Conservation (phyloP, 2,113 vertebrate species). For the Dendrocopos noguchii region DNA sequence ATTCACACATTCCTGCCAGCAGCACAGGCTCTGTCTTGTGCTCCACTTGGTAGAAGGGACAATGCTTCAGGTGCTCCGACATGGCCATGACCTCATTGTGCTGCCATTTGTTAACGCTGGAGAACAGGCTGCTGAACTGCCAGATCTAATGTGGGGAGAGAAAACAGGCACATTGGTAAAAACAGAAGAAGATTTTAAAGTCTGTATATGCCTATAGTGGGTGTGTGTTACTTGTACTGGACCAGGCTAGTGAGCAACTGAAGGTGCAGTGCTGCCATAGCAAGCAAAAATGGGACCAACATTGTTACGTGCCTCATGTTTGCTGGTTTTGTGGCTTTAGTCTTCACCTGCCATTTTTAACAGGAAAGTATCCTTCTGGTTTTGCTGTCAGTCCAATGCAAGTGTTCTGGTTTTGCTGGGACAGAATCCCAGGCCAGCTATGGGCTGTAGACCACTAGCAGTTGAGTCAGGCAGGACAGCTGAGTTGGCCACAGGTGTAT, state of each 20-base stretch:
- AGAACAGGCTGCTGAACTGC: slow-evolving; percentile 93
- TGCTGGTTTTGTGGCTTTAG: neutral
- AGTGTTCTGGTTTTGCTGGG: too few species aligned
- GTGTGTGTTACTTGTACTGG: neutral
- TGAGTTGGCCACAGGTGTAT: too few species aligned
- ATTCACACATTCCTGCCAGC: slow-evolving; percentile 80
- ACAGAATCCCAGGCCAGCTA: too few species aligned
- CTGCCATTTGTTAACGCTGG: slow-evolving; percentile 85
- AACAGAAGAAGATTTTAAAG: neutral
- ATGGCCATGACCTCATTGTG: slow-evolving; percentile 77
- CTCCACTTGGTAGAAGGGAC: slow-evolving; percentile 85
- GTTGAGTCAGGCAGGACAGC: too few species aligned
- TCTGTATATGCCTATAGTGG: rapidly evolving
- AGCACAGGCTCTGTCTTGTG: slow-evolving; percentile 79
- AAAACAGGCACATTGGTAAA: neutral
- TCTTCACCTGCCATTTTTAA: neutral
- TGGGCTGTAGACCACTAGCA: too few species aligned
- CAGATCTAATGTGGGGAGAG: slow-evolving; percentile 73
- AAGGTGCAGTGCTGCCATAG: neutral
- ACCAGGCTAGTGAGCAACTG: neutral
- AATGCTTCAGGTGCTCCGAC: slow-evolving; percentile 88
- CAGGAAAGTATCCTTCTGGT: neutral
- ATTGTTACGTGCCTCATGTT: rapidly evolving
- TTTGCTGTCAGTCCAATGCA: neutral
- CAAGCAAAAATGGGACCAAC: neutral